Percentiles rank a stretch among this genome's conserved stretches.
phyloP scores from a whole-genome alignment of 2,113 vertebrate species.

The Phoenicopterus ruber region DNA sequence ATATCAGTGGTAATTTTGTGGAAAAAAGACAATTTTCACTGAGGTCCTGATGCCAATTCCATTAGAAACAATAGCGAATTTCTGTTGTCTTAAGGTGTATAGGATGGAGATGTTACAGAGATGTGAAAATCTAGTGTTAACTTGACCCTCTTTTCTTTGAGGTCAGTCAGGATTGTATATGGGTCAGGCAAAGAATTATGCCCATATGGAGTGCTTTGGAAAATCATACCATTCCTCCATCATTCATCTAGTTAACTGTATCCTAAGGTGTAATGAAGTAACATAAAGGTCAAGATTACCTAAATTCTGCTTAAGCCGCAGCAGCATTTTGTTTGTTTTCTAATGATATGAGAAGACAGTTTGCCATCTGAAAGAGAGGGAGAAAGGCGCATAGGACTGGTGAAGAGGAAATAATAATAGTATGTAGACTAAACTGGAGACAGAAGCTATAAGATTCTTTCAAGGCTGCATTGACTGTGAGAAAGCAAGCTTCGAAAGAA shows the following conservation, averaged over 20 bases:
- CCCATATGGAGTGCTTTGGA: neutral
- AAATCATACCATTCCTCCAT: neutral
- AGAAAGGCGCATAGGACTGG: neutral
- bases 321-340: neutral
- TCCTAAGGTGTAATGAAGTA: neutral
- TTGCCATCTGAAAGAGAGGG: neutral
- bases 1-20: neutral
- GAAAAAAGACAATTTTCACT: neutral
- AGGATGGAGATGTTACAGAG: neutral
- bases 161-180: neutral
- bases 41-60: neutral
- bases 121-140: neutral
- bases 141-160: neutral
- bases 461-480: neutral
- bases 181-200: neutral
- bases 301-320: neutral
- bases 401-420: neutral
- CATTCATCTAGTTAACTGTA: neutral
- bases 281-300: neutral
- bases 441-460: neutral
- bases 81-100: neutral
- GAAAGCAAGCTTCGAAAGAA: neutral
- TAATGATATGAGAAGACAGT: neutral
- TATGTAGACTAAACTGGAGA: neutral
- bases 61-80: neutral